Evolutionary conservation across 2,888 invertebrate genomes (phyloP).

Genomic region (Brachycybe producta): DNA sequence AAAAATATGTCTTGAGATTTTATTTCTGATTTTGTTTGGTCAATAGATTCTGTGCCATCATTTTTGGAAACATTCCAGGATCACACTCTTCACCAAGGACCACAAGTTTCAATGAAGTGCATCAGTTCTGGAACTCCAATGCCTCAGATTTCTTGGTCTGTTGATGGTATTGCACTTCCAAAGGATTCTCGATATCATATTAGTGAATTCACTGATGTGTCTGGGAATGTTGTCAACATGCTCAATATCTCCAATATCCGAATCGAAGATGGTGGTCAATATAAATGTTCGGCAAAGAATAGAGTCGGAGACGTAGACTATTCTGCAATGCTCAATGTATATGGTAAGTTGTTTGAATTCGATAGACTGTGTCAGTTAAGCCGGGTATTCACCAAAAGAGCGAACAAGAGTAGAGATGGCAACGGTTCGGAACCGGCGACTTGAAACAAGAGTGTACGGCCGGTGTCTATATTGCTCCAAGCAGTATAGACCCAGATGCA

Average conservation of each 20-base stretch:
- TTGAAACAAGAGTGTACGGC: background rate
- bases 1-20: no score
- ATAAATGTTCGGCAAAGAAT: conserved; percentile 15
- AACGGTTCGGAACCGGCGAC: no score
- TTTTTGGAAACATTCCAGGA: conserved; percentile 13
- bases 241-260: conserved; percentile 14
- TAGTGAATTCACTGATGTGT: conserved; percentile 1
- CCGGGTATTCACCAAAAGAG: no score
- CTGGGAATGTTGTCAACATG: conserved; percentile 12
- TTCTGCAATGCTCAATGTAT: conserved; percentile 14
- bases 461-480: no score
- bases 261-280: conserved; percentile 16
- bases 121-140: conserved; percentile 14
- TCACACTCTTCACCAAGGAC: conserved; percentile 9
- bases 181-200: conserved; percentile 7
- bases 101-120: conserved; percentile 9
- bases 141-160: conserved; percentile 12
- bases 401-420: no score
- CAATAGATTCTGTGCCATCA: conserved; percentile 14
- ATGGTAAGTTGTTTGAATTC: conserved; percentile 12
- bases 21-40: no score
- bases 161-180: conserved; percentile 11
- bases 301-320: conserved; percentile 5
- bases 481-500: no score
- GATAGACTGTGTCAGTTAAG: no score